Percentiles rank a stretch among this genome's conserved stretches.
phyloP scores from a whole-genome alignment of 2,797 vertebrate genomes.

The Onychomys torridus region DNA sequence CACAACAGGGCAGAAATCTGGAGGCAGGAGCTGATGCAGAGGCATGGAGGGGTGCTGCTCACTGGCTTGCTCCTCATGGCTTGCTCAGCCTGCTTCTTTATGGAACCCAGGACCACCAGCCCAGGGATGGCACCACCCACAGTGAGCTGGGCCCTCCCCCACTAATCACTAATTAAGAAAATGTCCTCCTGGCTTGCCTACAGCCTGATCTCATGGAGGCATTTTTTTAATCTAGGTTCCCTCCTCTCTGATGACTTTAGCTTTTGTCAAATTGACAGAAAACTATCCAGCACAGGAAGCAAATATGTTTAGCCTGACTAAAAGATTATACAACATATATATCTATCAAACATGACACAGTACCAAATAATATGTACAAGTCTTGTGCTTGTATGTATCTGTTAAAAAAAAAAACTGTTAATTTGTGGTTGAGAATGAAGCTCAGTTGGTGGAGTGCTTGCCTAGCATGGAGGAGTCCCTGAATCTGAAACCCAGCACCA shows the following conservation, averaged over 20 bases:
- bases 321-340: not conserved
- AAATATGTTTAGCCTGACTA: not conserved
- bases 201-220: too few species aligned
- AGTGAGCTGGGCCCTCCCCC: not conserved
- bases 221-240: not conserved
- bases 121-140: not conserved
- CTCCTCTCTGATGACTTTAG: not conserved
- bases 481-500: not conserved
- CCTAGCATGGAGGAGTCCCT: not conserved
- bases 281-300: not conserved
- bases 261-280: not conserved
- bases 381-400: not conserved
- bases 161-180: not conserved
- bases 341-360: not conserved
- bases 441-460: not conserved
- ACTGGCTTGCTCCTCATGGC: not conserved
- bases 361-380: not conserved
- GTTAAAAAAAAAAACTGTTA: not conserved
- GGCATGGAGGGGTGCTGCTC: not conserved
- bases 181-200: not conserved
- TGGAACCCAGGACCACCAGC: not conserved
- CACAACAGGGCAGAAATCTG: not conserved
- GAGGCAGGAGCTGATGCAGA: not conserved
- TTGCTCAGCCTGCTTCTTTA: not conserved
- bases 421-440: not conserved